Evolutionary conservation across 2,113 vertebrate genomes (phyloP).

Genomic region (Falcunculus frontatus): DNA sequence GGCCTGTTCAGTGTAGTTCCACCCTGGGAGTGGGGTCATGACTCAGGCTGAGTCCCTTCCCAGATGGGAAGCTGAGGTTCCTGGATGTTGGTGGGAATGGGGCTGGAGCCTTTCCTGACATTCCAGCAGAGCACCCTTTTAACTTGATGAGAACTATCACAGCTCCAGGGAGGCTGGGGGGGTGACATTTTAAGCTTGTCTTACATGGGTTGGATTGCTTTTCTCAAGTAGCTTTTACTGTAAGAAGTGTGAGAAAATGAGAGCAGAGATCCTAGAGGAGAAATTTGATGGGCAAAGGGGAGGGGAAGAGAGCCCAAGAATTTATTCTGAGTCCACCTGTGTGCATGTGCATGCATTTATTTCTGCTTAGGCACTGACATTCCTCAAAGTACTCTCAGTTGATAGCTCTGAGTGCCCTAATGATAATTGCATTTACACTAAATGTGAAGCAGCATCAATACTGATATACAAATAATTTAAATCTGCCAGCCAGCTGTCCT

Average conservation of each 20-base stretch:
- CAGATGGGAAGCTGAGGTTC: fast-evolving
- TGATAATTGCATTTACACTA: constrained; percentile 50
- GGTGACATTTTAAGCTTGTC: background rate
- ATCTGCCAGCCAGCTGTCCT: background rate
- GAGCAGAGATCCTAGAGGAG: background rate
- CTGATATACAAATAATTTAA: constrained; percentile 38
- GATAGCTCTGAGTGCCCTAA: constrained; percentile 39
- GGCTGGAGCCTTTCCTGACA: background rate
- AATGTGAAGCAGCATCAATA: constrained; percentile 15
- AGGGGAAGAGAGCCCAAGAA: background rate
- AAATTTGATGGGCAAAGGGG: background rate
- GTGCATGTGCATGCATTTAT: background rate
- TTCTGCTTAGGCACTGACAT: background rate
- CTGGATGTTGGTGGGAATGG: background rate
- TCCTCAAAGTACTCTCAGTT: constrained; percentile 16
- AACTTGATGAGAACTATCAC: background rate
- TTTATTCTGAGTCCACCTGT: background rate
- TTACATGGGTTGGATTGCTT: background rate
- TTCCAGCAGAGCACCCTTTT: background rate
- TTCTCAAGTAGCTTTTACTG: background rate
- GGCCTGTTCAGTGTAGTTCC: fast-evolving
- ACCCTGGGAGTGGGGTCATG: background rate
- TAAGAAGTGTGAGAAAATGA: background rate
- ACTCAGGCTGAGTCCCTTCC: background rate
- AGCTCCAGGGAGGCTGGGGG: background rate